These are phyloP conservation scores for Drosophila funebris DNA, from an alignment of 1,140 invertebrate genomes.

Conservation along the genomic window DNA sequence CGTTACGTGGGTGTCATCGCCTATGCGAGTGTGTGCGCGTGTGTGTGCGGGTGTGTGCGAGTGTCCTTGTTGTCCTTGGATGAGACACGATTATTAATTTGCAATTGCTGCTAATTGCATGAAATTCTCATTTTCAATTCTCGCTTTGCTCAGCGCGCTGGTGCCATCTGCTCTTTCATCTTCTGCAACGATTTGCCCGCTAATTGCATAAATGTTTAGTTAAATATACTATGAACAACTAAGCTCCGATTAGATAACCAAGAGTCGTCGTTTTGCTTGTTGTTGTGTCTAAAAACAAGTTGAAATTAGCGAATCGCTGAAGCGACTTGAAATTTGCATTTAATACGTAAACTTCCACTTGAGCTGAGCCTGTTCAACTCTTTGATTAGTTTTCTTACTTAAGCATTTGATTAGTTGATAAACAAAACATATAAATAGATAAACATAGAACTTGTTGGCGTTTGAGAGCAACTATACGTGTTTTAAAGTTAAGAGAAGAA, in stretches of 20 bases:
- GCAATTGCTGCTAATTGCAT: constrained; percentile 78
- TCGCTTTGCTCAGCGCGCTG: not conserved
- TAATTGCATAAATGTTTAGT: constrained; percentile 45
- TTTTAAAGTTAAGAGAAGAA: too few species aligned
- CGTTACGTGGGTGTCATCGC: constrained; percentile 36
- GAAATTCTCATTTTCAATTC: constrained; percentile 15
- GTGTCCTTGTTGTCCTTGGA: constrained; percentile 69
- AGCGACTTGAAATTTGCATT: constrained; percentile 34
- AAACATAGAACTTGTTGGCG: not conserved
- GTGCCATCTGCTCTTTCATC: constrained; percentile 26
- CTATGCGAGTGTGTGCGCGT: constrained; percentile 36
- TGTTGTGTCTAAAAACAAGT: constrained; percentile 7
- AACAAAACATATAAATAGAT: constrained; percentile 15
- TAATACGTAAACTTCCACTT: constrained; percentile 41
- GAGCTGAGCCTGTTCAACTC: constrained; percentile 26
- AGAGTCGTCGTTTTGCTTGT: constrained; percentile 10
- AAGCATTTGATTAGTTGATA: not conserved
- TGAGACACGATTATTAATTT: constrained; percentile 78
- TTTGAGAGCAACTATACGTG: too few species aligned
- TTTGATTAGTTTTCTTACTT: constrained; percentile 22
- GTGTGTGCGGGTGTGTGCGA: constrained; percentile 41
- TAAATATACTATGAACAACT: constrained; percentile 45
- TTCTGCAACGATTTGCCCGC: constrained; percentile 7
- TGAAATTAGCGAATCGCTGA: constrained; percentile 33
- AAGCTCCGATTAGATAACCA: constrained; percentile 69